Conservation (phyloP, 2,113 vertebrate species). For the Physeter macrocephalus region DNA sequence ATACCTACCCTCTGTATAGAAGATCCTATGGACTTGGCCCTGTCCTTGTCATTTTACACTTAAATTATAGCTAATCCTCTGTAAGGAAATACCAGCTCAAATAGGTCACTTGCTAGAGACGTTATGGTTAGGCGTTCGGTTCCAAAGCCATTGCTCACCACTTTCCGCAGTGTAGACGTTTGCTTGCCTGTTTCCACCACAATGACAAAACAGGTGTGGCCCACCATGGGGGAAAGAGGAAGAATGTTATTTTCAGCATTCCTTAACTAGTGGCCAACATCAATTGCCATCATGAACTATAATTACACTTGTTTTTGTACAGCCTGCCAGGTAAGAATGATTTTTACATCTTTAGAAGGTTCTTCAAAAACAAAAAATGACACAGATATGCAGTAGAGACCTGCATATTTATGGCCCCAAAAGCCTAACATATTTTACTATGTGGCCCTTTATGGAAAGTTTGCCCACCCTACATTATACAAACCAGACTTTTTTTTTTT, state of each 20-base stretch:
- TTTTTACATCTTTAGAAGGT: not conserved
- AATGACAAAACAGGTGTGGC: not conserved
- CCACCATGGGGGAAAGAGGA: not conserved
- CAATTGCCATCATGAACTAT: not conserved
- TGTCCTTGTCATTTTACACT: not conserved
- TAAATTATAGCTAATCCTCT: not conserved
- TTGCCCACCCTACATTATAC: fast-evolving
- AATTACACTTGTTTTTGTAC: not conserved
- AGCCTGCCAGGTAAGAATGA: not conserved
- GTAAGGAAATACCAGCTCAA: not conserved
- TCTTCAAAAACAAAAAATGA: not conserved
- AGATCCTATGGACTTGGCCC: not conserved
- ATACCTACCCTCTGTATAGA: not conserved
- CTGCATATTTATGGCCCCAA: not conserved
- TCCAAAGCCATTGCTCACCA: not conserved
- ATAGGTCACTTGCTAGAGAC: not conserved
- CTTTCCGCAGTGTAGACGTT: not conserved
- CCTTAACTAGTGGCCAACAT: not conserved
- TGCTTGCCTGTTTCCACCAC: not conserved
- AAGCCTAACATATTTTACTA: not conserved
- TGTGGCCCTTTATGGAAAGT: not conserved
- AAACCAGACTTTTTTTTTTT: not conserved
- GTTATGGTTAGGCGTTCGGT: not conserved
- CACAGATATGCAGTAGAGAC: not conserved
- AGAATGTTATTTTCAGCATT: not conserved